Evolutionary conservation across 2,888 invertebrate genomes (phyloP), one percentile per base, ranked within the genome.

Genomic region (Clusia tigrina): DNA sequence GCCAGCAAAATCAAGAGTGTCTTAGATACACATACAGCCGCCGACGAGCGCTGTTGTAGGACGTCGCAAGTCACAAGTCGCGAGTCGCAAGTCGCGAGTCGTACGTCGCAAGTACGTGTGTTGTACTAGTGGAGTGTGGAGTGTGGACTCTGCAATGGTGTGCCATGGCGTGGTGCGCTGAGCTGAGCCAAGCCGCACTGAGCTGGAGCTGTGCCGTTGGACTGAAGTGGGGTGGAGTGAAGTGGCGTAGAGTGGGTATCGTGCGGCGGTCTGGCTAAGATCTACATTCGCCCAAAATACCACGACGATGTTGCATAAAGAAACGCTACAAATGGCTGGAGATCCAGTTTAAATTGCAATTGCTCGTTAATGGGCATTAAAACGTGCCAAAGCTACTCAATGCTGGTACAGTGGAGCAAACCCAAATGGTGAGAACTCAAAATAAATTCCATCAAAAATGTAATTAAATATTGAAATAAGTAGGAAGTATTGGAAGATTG

Each of bases 311-410:
- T 78, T 78, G 77, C 77, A 78, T 77, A 77, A 77, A 71, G 73
- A 72, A 77, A 78, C 74, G 74, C 72, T 78, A 75, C 74, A 77
- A 79, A 75, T 77, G 79, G 72, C 76, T 73, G 77, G 76, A 79
- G 78, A 80, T 80, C 80, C 80, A 80, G 80, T 80, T 80, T 80
- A 80, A 80, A 80, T 80, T 80, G 80, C 80, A 78, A 80, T 80
- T 77, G 78, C 76, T 80, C 81, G 79, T 80, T 80, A 80, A 80
- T 80, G 77, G 79, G 76, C 81, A 78, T 81, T 78, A 78, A 76
- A 80, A 80, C 78, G 77, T 76, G 77, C 74, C 78, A 67, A 69
- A 67, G 66, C 66, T 62, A 69, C 61, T 66, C 64, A 57, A 68
- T 67, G 64, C 63, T 57, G 51, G 60, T 59, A 72, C 70, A 67